These are phyloP conservation scores for Syrmaticus mikado DNA, from an alignment of 2,113 vertebrate genomes.

Conservation along the genomic window DNA sequence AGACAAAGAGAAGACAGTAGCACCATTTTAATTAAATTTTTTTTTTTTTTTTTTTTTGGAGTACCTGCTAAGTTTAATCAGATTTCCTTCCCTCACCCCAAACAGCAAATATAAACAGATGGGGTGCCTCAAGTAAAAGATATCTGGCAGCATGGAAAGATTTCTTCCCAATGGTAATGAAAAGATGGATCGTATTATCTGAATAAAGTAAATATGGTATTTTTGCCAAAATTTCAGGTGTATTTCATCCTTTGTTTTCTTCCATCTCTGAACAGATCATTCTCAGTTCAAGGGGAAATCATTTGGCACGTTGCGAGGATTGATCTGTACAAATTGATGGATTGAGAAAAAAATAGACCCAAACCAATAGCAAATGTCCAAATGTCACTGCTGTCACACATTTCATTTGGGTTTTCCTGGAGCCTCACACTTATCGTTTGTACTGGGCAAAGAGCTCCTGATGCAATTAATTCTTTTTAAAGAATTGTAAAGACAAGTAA, in stretches of 20 bases:
- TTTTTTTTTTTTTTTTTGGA: too few relatives aligned
- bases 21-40: constrained; percentile 57
- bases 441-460: not conserved
- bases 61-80: constrained; percentile 69
- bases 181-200: constrained; percentile 40
- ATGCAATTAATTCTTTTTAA: not conserved
- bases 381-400: rapidly evolving
- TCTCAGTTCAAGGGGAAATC: constrained; percentile 4
- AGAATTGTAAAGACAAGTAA: constrained; percentile 48
- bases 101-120: constrained; percentile 61
- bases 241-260: not conserved
- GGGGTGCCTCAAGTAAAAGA: constrained; percentile 56
- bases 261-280: not conserved
- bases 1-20: constrained; percentile 43
- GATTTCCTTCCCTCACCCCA: constrained; percentile 53
- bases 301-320: not conserved
- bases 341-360: not conserved
- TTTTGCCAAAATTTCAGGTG: constrained; percentile 31
- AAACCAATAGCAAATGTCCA: not conserved
- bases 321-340: not conserved
- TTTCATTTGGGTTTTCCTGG: not conserved
- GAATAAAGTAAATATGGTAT: constrained; percentile 51
- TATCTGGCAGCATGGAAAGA: constrained; percentile 39
- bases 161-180: constrained; percentile 54
- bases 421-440: not conserved